Conservation (phyloP, 35 echinoderm and acorn worm genomes). For the Amphiura filiformis region DNA sequence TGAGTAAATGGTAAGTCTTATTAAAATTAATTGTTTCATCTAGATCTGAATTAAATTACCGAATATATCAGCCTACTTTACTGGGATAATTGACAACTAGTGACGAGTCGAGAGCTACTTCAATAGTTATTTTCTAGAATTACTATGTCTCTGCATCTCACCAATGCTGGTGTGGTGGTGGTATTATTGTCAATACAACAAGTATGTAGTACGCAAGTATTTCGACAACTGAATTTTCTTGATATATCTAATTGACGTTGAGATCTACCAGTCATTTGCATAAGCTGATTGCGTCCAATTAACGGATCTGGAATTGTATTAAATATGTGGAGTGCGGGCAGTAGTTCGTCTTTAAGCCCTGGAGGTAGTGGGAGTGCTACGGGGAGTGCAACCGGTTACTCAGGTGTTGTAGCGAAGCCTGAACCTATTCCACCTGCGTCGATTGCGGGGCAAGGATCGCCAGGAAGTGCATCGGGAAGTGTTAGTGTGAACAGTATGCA, state of each 20-base stretch:
- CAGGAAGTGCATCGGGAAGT: neutral
- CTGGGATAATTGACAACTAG: no score
- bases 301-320: neutral
- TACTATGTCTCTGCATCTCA: no score
- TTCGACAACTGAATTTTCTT: no score
- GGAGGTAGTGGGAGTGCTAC: neutral
- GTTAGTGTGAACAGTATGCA: slow-evolving; percentile 8
- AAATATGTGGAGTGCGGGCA: slow-evolving; percentile 9
- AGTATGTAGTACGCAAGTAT: no score
- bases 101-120: no score
- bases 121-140: no score
- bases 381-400: neutral
- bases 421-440: neutral
- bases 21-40: no score
- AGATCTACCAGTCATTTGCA: neutral
- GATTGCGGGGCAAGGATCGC: neutral
- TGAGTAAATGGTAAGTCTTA: no score
- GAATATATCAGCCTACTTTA: no score
- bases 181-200: no score
- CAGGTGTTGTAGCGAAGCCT: neutral
- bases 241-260: neutral
- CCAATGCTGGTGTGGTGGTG: no score
- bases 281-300: neutral
- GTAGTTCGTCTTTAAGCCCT: neutral
- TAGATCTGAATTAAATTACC: no score